Base-by-base conservation (phyloP, 2,113 vertebrate genomes). In the Aspidoscelis tigris region DNA sequence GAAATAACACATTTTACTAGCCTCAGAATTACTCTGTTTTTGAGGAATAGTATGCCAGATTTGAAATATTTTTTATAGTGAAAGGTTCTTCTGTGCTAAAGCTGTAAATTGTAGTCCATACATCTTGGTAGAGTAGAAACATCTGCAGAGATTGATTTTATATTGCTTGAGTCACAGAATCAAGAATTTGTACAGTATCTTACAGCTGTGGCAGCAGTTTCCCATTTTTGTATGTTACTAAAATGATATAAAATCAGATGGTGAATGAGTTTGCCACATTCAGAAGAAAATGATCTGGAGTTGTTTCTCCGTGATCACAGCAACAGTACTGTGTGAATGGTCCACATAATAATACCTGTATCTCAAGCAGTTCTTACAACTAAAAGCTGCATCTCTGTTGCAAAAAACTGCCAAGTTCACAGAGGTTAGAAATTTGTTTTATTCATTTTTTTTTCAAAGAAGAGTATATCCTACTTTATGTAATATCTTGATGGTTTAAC, bases 1-100 rank as follows among this genome's bases (percentile, higher is more conserved):
- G 86, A 93, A 93, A 88, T 89, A 94, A 92, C 92, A 92, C 92
- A 88, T 93, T 93, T 94, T 92, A 90, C 88, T 69, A 81, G n/a
- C 55, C 50, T 71, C 53, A 58, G n/a, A 33, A 11, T 77, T 61
- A 44, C 44, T 33, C 3, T 71, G 5, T 7, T 24, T 65, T 65
- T 5, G 20, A 64, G 58, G 39, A 78, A 64, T 50, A 47, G 26
- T 73, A 2, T 44, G 8, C 5, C 21, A 4, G 47, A 44, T 21
- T 18, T 22, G 41, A 44, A 41, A 24, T n/a, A 73, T 44, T 43
- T 44, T 47, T 20, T 22, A 22, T 44, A 9, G 21, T 24, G 2
- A 3, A 26, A 3, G 66, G 66, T 68, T 26, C 26, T 24, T 26
- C 20, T 39, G 41, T 71, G 69, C 5, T 14, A 71, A 50, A 69